These are phyloP conservation scores for Meiosimyza decipiens DNA, from an alignment of 2,888 invertebrate species.

Conservation along the genomic window DNA sequence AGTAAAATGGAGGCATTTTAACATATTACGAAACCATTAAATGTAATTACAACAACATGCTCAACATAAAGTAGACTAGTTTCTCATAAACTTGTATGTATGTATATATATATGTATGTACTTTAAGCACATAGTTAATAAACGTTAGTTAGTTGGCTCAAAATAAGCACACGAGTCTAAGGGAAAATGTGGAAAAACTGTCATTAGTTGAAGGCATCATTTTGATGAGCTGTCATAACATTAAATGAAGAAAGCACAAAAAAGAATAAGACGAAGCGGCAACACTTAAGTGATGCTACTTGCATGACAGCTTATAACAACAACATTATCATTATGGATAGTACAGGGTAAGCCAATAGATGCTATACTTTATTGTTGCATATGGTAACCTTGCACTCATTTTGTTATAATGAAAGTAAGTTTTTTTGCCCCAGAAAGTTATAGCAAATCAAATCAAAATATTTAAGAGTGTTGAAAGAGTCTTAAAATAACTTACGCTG, in stretches of 20 bases:
- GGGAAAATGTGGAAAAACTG: constrained; percentile 7
- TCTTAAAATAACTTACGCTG: too few relatives aligned
- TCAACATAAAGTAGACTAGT: background rate
- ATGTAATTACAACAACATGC: constrained; percentile 21
- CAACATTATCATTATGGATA: background rate
- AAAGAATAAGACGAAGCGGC: too few relatives aligned
- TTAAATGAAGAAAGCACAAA: background rate
- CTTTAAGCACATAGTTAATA: background rate
- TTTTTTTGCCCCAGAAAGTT: too few relatives aligned
- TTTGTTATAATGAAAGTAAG: too few relatives aligned
- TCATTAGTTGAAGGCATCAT: constrained; percentile 17
- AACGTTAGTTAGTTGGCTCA: background rate
- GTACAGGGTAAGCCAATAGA: constrained; percentile 6
- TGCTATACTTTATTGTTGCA: too few relatives aligned
- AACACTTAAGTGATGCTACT: constrained; percentile 14
- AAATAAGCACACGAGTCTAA: background rate
- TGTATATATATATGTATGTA: background rate
- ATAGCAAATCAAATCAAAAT: too few relatives aligned
- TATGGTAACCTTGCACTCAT: too few relatives aligned
- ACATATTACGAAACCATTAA: background rate
- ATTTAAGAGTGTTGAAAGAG: too few relatives aligned
- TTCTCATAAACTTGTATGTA: background rate
- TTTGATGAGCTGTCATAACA: constrained; percentile 26
- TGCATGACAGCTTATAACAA: constrained; percentile 5
- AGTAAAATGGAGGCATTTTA: background rate